Base-by-base conservation (phyloP, 2,888 invertebrate genomes). In the Glaucopsyche alexis region DNA sequence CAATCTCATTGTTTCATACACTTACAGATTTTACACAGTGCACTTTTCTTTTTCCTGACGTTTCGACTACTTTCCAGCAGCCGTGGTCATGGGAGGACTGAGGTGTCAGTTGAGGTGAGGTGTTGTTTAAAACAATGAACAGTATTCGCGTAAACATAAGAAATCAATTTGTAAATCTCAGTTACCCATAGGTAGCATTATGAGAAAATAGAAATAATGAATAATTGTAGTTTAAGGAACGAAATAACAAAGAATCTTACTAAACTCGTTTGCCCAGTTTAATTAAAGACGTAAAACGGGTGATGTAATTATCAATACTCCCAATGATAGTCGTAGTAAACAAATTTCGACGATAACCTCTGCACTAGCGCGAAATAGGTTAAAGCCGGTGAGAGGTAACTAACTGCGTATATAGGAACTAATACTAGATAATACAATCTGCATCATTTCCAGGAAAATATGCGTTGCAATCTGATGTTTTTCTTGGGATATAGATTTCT, bases 261-360 rank as follows among this genome's bases (percentile, higher is more conserved):
- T 19, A 19, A 38, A 13, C 14, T 55, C 3, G 9, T 60, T 60
- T 29, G 16, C 60, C 1, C 60, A 13, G 29, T 60, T 60, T 29
- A 29, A 60, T 29, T 11, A 11, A 60, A 60, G 60, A 60, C 29
- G 60, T 14, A 60, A 2, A 29, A 60, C 60, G 69, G 14, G 14
- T 69, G 69, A 69, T 69, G 69, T 47, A 69, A 66, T 14, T 66
- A 66, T 47, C 66, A n/a, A 7, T 42, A 69, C 69, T 13, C 13
- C 67, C 45, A 67, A 45, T 16, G 67, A 45, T 69, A 69, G 29
- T 47, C 67, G 47, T 69, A 69, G 69, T 69, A 69, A 69, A 69
- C 69, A 69, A 69, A 49, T 14, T 19, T 16, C 38, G 29, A 45
- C 11, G 69, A 69, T 69, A 69, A 69, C 69, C 69, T 69, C 29